Evolutionary conservation across 2,888 invertebrate species (phyloP).

Genomic region (Cistogaster globosa): DNA sequence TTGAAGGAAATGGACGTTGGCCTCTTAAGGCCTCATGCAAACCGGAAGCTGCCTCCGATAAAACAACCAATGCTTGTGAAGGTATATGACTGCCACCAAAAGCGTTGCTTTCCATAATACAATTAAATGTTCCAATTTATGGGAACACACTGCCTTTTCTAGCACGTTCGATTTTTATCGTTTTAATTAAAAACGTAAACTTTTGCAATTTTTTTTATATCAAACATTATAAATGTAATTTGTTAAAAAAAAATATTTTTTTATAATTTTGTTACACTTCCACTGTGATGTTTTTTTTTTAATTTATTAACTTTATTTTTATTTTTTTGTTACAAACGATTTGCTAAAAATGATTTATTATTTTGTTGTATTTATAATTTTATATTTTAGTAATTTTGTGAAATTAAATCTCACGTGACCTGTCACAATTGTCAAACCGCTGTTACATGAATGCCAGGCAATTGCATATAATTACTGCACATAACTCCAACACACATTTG

Average conservation of each 20-base stretch:
- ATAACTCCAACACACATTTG: constrained; percentile 57
- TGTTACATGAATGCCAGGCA: constrained; percentile 60
- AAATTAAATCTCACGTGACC: constrained; percentile 66
- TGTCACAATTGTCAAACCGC: constrained; percentile 68
- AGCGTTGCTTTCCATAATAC: constrained; percentile 89
- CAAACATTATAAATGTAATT: neutral
- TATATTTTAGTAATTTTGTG: constrained; percentile 27
- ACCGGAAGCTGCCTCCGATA: constrained; percentile 89
- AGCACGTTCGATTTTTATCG: neutral
- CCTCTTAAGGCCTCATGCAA: constrained; percentile 89
- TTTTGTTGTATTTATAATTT: neutral
- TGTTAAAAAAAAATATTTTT: neutral
- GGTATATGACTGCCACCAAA: constrained; percentile 89
- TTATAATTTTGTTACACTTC: constrained; percentile 4
- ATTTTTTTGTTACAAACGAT: neutral
- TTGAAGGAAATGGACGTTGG: constrained; percentile 89
- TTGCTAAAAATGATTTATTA: constrained; percentile 21
- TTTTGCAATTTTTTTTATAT: neutral
- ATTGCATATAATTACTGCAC: constrained; percentile 69
- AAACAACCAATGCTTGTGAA: constrained; percentile 89
- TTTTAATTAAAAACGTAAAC: neutral
- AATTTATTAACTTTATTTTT: neutral
- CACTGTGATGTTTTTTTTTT: constrained; percentile 1
- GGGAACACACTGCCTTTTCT: constrained; percentile 20
- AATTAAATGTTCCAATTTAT: constrained; percentile 52